Conservation (phyloP, 2,797 vertebrate species). For the Spheniscus humboldti region DNA sequence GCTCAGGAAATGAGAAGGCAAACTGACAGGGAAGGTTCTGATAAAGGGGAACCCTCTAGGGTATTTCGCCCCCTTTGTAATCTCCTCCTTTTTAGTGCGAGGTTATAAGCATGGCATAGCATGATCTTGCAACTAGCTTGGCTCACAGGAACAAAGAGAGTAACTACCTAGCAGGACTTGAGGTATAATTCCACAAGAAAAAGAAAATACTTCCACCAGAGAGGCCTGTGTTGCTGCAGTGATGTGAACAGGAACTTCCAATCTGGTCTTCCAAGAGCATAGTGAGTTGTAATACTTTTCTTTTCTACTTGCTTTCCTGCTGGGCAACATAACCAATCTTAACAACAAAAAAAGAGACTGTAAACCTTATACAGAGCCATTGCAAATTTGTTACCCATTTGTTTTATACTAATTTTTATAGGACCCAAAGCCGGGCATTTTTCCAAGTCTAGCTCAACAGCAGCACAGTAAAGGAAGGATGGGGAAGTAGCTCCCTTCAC, state of each 20-base stretch:
- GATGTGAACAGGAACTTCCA: constrained; percentile 47
- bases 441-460: neutral
- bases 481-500: neutral
- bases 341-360: neutral
- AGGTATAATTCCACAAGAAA: constrained; percentile 53
- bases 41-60: constrained; percentile 80
- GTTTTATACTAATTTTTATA: neutral
- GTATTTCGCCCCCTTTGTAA: constrained; percentile 80
- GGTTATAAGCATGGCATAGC: constrained; percentile 72
- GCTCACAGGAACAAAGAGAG: constrained; percentile 72
- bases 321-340: constrained; percentile 29
- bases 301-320: constrained; percentile 44
- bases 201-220: neutral
- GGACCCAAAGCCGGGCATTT: neutral
- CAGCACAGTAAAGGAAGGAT: neutral
- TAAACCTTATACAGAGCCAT: constrained; percentile 15
- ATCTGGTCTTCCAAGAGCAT: constrained; percentile 23
- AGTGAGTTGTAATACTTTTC: constrained; percentile 35
- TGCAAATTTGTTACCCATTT: constrained; percentile 32
- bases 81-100: constrained; percentile 71
- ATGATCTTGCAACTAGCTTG: constrained; percentile 67
- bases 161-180: constrained; percentile 53
- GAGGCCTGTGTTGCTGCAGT: constrained; percentile 44
- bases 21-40: constrained; percentile 81
- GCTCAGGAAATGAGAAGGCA: constrained; percentile 79